These are phyloP conservation scores for Lonchura striata DNA, from an alignment of 2,113 vertebrate species.

Conservation along the genomic window DNA sequence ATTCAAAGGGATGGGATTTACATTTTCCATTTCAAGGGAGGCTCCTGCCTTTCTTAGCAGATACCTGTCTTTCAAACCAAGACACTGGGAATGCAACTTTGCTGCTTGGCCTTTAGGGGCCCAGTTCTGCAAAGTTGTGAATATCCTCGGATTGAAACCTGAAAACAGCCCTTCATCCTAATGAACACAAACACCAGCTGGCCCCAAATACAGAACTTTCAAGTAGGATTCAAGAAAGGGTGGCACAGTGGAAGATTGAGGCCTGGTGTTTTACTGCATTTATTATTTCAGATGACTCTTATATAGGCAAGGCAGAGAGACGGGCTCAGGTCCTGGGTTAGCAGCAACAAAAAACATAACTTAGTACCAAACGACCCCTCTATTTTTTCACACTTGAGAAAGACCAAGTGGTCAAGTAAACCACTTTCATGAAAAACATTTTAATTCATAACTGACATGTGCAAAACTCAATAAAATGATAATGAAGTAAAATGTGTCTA, in stretches of 20 bases:
- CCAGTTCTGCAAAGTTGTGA: fast-evolving
- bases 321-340: neutral
- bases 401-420: neutral
- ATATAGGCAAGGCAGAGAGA: neutral
- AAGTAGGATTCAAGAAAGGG: fast-evolving
- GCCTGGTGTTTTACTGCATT: neutral
- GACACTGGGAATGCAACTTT: neutral
- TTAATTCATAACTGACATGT: neutral
- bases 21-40: too few species aligned
- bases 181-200: neutral
- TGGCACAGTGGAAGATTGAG: neutral
- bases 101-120: neutral
- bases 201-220: neutral
- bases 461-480: neutral
- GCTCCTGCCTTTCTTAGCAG: too few species aligned
- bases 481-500: neutral
- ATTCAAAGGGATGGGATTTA: too few species aligned
- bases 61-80: neutral
- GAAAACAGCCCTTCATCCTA: neutral
- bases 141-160: fast-evolving
- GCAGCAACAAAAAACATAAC: neutral
- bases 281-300: neutral
- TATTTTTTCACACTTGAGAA: neutral
- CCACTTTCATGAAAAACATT: neutral
- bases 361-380: neutral